A percentile compares a stretch with the other conserved stretches of the same genome.
phyloP scores from a whole-genome alignment of 1,140 invertebrate species.

The Megalopta genalis region DNA sequence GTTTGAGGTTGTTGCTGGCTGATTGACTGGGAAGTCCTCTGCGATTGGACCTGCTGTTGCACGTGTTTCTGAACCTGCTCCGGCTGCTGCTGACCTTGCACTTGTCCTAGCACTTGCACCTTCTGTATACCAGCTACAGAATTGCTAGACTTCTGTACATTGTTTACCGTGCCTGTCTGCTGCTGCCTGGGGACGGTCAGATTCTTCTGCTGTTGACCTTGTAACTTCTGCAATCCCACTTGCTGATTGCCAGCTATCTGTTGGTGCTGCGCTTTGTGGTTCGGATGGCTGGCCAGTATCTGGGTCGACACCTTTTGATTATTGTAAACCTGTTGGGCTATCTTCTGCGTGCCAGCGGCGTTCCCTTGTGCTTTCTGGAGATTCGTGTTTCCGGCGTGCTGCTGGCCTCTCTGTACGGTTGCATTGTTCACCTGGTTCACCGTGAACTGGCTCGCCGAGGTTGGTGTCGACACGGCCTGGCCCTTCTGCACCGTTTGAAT shows the following conservation, averaged over 20 bases:
- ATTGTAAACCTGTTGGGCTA: slow-evolving; percentile 58
- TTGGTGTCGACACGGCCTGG: slow-evolving; percentile 49
- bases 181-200: slow-evolving; percentile 55
- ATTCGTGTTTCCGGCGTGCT: slow-evolving; percentile 43
- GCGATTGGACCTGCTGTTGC: slow-evolving; percentile 44
- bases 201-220: slow-evolving; percentile 56
- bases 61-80: slow-evolving; percentile 39
- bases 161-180: slow-evolving; percentile 43
- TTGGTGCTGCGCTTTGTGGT: slow-evolving; percentile 66
- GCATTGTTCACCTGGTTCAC: slow-evolving; percentile 69
- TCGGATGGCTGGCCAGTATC: slow-evolving; percentile 52
- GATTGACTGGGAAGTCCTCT: slow-evolving; percentile 52
- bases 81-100: slow-evolving; percentile 47
- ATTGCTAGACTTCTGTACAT: slow-evolving; percentile 70
- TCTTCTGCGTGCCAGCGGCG: slow-evolving; percentile 50
- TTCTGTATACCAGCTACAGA: slow-evolving; percentile 72
- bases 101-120: slow-evolving; percentile 62
- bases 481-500: slow-evolving; percentile 56
- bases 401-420: slow-evolving; percentile 65
- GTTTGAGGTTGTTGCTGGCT: slow-evolving; percentile 68
- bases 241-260: slow-evolving; percentile 48
- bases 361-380: slow-evolving; percentile 56
- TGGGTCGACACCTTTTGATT: slow-evolving; percentile 60
- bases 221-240: slow-evolving; percentile 63
- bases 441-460: slow-evolving; percentile 59